Conservation (phyloP, 1,140 invertebrate species). For the Aporrectodea caliginosa region DNA sequence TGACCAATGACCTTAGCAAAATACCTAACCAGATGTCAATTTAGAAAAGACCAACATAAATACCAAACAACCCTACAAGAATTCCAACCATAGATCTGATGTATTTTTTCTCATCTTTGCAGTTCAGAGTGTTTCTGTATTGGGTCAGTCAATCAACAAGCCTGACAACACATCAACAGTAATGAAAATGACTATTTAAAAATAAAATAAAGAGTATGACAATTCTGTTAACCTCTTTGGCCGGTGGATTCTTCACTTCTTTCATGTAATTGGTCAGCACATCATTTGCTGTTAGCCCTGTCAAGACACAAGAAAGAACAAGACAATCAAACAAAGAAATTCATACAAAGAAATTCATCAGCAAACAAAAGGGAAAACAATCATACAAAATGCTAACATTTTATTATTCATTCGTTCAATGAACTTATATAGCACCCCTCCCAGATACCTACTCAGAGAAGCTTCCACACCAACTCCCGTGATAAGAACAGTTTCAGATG, state of each 20-base stretch:
- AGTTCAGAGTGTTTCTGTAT: too few species aligned
- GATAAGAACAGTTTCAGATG: too few species aligned
- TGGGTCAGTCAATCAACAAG: neutral
- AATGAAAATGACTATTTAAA: neutral
- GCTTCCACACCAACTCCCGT: neutral
- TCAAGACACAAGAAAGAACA: neutral
- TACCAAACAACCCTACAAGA: neutral
- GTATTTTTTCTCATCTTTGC: too few species aligned
- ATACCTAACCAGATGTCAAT: too few species aligned
- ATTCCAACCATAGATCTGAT: too few species aligned
- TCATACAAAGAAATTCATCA: too few species aligned
- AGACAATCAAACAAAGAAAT: neutral
- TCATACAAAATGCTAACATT: neutral
- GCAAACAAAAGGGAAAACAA: neutral
- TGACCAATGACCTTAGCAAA: too few species aligned
- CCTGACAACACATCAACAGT: neutral
- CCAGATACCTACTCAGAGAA: neutral
- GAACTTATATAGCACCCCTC: neutral
- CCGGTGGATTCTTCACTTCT: neutral
- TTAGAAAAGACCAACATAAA: neutral
- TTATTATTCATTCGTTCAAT: neutral
- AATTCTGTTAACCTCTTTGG: neutral
- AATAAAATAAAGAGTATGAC: neutral
- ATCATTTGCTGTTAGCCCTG: neutral
- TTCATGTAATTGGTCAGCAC: neutral